Evolutionary conservation across 1,140 invertebrate species (phyloP).

Genomic region (Papilio machaon): DNA sequence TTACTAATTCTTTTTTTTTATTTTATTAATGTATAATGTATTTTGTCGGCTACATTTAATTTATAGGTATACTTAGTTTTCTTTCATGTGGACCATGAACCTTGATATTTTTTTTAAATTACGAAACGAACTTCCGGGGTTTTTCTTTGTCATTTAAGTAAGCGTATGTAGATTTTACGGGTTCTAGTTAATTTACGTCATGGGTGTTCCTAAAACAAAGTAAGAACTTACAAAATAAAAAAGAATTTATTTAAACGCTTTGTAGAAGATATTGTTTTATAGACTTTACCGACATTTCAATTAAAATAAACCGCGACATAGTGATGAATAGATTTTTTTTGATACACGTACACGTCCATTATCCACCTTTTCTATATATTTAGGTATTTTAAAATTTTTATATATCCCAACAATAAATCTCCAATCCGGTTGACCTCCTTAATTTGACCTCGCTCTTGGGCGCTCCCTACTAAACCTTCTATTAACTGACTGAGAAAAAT

Average conservation of each 20-base stretch:
- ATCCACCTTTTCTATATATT: background rate
- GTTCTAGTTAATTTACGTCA: background rate
- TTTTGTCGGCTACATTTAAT: slow-evolving; percentile 21
- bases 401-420: background rate
- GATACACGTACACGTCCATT: background rate
- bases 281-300: no score
- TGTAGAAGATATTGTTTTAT: background rate
- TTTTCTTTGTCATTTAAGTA: background rate
- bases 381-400: background rate
- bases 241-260: background rate
- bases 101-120: background rate
- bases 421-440: background rate
- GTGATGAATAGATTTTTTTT: background rate
- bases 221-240: no score
- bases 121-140: background rate
- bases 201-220: background rate
- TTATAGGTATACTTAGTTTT: background rate
- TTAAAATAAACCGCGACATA: no score
- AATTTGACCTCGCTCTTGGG: background rate
- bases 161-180: background rate
- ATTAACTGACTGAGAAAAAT: background rate
- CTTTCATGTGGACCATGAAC: background rate
- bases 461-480: background rate
- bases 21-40: slow-evolving; percentile 39
- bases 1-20: slow-evolving; percentile 35